Conservation (phyloP, 2,888 invertebrate genomes). For the Schizaphis graminum region DNA sequence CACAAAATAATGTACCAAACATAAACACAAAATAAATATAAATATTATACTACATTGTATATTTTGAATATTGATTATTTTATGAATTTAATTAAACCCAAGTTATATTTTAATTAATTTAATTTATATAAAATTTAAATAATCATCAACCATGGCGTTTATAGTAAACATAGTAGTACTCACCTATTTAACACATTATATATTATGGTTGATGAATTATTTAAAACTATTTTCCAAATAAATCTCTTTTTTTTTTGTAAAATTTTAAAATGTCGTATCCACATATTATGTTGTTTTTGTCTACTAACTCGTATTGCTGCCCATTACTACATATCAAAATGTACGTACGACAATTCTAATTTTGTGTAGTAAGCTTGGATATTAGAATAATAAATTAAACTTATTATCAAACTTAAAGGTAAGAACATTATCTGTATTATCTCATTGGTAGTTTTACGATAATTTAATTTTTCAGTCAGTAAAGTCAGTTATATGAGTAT, state of each 20-base stretch:
- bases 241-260: background rate
- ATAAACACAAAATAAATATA: too few species aligned
- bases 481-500: background rate
- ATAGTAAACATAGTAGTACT: too few species aligned
- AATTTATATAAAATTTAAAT: too few species aligned
- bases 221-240: background rate
- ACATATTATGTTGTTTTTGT: background rate
- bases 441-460: background rate
- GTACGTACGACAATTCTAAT: background rate
- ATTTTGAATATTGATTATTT: too few species aligned
- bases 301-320: background rate
- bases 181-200: too few species aligned
- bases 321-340: background rate
- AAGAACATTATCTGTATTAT: background rate
- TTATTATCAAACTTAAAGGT: background rate
- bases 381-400: background rate
- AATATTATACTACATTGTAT: background rate
- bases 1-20: background rate
- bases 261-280: background rate
- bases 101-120: too few species aligned
- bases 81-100: too few species aligned
- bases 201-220: too few species aligned
- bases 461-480: background rate
- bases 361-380: background rate
- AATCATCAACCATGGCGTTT: too few species aligned